Evolutionary conservation across 2,113 vertebrate genomes (phyloP).

Genomic region (Onychorhynchus coronatus): DNA sequence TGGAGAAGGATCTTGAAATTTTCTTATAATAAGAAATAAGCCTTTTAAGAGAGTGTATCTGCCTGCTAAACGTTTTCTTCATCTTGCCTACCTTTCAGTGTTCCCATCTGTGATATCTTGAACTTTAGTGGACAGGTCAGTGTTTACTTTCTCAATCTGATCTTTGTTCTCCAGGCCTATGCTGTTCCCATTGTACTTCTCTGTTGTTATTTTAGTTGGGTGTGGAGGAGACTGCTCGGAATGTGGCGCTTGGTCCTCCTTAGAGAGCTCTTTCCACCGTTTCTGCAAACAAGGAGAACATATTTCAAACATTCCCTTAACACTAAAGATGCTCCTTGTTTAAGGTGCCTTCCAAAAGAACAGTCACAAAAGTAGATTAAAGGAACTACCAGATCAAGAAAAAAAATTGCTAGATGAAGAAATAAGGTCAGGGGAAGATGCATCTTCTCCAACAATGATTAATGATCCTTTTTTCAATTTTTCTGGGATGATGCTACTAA

Average conservation of each 20-base stretch:
- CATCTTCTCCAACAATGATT: background rate
- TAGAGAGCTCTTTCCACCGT: slow-evolving; percentile 77
- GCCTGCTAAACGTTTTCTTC: background rate
- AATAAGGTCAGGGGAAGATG: background rate
- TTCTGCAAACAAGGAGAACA: slow-evolving; percentile 64
- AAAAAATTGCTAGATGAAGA: background rate
- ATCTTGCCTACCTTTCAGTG: slow-evolving; percentile 76
- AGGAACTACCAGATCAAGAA: background rate
- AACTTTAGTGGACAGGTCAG: slow-evolving; percentile 70
- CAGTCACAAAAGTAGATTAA: background rate
- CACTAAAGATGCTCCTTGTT: background rate
- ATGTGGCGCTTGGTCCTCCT: slow-evolving; percentile 75
- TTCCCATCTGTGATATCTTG: slow-evolving; percentile 67
- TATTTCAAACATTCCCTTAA: background rate
- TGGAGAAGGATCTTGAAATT: background rate
- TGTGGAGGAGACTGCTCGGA: slow-evolving; percentile 73
- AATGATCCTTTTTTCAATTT: background rate
- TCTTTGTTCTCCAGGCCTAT: slow-evolving; percentile 71
- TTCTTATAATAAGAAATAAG: background rate
- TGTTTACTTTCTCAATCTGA: slow-evolving; percentile 52
- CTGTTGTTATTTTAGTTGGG: slow-evolving; percentile 71
- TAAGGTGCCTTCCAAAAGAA: background rate
- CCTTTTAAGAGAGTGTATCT: background rate
- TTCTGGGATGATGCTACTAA: background rate
- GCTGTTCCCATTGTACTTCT: slow-evolving; percentile 81